These are phyloP conservation scores for Choreutis nemorana DNA, from an alignment of 2,888 invertebrate genomes.

Conservation along the genomic window DNA sequence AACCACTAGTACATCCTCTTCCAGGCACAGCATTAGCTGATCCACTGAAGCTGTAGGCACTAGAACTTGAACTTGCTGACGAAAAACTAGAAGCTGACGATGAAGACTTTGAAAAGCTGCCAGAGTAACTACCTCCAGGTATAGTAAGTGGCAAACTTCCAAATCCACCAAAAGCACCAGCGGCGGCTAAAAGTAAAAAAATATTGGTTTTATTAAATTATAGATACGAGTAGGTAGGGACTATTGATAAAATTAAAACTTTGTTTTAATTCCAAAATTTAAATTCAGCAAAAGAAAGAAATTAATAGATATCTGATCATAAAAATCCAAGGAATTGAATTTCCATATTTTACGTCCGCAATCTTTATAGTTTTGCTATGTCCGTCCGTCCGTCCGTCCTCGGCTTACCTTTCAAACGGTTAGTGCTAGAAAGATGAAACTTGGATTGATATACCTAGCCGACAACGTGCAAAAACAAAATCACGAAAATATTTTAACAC, in stretches of 20 bases:
- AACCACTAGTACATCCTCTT: slow-evolving; percentile 6
- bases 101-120: slow-evolving; percentile 52
- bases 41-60: slow-evolving; percentile 41
- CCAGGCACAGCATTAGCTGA: slow-evolving; percentile 16
- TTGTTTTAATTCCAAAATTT: slow-evolving; percentile 1
- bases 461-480: too few species aligned
- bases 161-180: slow-evolving; percentile 27
- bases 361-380: too few species aligned
- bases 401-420: too few species aligned
- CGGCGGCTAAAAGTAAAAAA: slow-evolving; percentile 16
- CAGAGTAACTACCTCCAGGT: slow-evolving; percentile 38
- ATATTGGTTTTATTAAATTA: background rate
- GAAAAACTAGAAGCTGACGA: slow-evolving; percentile 48
- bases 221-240: background rate
- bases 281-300: slow-evolving; percentile 13
- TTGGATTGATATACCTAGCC: too few species aligned
- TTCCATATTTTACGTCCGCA: too few species aligned
- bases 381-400: too few species aligned
- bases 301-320: too few species aligned
- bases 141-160: slow-evolving; percentile 25
- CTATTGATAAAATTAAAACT: background rate
- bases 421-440: too few species aligned
- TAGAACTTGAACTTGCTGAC: slow-evolving; percentile 47
- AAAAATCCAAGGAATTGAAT: too few species aligned
- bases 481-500: too few species aligned